phyloP scores from a whole-genome alignment of 2,888 invertebrate genomes.

The Sipha maydis region DNA sequence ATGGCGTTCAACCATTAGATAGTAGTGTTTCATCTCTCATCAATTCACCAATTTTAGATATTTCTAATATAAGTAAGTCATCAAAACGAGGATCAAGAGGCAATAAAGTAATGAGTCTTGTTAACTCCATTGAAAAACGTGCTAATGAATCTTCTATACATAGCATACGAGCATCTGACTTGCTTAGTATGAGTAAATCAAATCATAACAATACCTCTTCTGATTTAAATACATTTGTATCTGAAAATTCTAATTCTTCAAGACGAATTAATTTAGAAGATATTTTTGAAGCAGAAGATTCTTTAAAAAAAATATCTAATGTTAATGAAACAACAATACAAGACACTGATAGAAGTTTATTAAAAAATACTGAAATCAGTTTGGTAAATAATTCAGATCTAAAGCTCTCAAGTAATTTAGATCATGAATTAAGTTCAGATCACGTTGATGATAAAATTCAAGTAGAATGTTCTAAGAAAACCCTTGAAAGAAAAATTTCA shows the following conservation, averaged over 20 bases:
- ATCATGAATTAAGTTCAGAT: not conserved
- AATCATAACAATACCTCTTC: not conserved
- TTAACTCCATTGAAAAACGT: conserved; percentile 49
- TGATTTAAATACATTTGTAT: not conserved
- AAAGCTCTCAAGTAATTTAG: not conserved
- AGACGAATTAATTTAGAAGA: conserved; percentile 49
- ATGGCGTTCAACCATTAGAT: conserved; percentile 54
- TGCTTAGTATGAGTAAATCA: conserved; percentile 29
- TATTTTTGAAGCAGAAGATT: conserved; percentile 52
- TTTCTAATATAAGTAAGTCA: conserved; percentile 15
- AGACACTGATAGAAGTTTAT: not conserved
- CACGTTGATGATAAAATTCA: not conserved
- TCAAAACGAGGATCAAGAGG: conserved; percentile 54
- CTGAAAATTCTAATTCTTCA: conserved; percentile 25
- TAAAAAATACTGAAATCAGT: not conserved
- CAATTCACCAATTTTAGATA: conserved; percentile 51
- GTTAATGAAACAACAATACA: not conserved
- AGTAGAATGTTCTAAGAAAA: not conserved
- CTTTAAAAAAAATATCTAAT: conserved; percentile 23
- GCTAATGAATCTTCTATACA: conserved; percentile 9
- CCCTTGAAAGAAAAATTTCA: not conserved
- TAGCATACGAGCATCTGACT: conserved; percentile 46
- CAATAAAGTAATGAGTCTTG: conserved; percentile 53
- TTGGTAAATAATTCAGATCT: not conserved
- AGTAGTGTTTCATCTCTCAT: conserved; percentile 43